Conservation (phyloP, 2,888 invertebrate species). For the Hypercompe scribonia region DNA sequence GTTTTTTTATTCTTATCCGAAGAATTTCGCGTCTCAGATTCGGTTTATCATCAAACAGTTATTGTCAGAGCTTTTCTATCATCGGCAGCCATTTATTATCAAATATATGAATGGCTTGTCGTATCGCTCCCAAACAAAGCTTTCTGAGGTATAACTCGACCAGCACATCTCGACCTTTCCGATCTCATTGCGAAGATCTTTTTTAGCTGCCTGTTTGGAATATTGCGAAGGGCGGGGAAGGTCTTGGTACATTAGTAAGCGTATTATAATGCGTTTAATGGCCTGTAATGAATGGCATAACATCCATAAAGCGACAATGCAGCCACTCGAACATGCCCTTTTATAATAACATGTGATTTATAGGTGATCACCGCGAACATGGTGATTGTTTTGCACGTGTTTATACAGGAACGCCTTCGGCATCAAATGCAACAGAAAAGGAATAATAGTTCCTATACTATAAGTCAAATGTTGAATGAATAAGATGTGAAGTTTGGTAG, state of each 20-base stretch:
- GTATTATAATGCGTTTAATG: constrained; percentile 85
- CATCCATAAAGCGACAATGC: constrained; percentile 86
- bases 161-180: constrained; percentile 62
- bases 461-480: constrained; percentile 58
- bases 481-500: constrained; percentile 26
- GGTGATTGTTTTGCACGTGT: constrained; percentile 83
- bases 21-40: constrained; percentile 34
- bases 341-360: constrained; percentile 85
- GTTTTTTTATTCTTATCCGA: constrained; percentile 14
- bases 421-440: constrained; percentile 47
- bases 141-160: constrained; percentile 75
- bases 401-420: constrained; percentile 67
- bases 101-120: constrained; percentile 82
- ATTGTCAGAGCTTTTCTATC: constrained; percentile 68
- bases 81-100: constrained; percentile 82
- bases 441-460: constrained; percentile 50
- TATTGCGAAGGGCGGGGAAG: constrained; percentile 45
- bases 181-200: constrained; percentile 62
- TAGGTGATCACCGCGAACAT: constrained; percentile 74
- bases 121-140: constrained; percentile 83
- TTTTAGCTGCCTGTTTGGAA: constrained; percentile 33
- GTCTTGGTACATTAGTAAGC: constrained; percentile 63
- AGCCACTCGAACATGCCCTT: constrained; percentile 83
- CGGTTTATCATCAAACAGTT: constrained; percentile 55
- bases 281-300: constrained; percentile 86